These are phyloP conservation scores for Netelia inedita DNA, from an alignment of 2,888 invertebrate species.

Conservation along the genomic window DNA sequence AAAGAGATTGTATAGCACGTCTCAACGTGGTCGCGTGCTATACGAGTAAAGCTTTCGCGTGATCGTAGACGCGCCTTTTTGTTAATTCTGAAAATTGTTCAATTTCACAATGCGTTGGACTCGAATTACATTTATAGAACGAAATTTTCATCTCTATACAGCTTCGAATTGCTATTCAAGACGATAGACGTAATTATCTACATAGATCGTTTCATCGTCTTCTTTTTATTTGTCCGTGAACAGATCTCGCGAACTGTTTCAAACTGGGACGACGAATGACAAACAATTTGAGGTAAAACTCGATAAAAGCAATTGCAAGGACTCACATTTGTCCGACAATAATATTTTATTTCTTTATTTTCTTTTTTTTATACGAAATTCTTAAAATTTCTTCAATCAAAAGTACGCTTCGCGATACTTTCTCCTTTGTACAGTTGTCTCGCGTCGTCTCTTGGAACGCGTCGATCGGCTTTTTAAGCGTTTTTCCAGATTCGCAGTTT, in stretches of 20 bases:
- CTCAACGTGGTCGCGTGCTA: constrained; percentile 26
- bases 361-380: not conserved
- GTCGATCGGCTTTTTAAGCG: not conserved
- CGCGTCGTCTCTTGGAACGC: not conserved
- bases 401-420: constrained; percentile 5
- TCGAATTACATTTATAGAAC: constrained; percentile 31
- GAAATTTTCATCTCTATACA: constrained; percentile 30
- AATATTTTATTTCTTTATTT: not conserved
- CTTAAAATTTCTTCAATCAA: not conserved
- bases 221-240: constrained; percentile 12
- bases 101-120: not conserved
- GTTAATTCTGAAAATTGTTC: constrained; percentile 24
- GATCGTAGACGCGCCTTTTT: constrained; percentile 14
- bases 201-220: constrained; percentile 36
- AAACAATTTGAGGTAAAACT: constrained; percentile 17
- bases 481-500: not conserved
- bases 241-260: not conserved
- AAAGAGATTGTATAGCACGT: constrained; percentile 17
- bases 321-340: not conserved
- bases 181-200: constrained; percentile 42
- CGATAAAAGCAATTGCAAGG: constrained; percentile 10
- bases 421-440: constrained; percentile 13
- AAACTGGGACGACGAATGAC: constrained; percentile 16
- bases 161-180: constrained; percentile 45
- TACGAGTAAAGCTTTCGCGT: constrained; percentile 7